Evolutionary conservation across 35 echinoderm and acorn worm species (phyloP), one percentile per base, ranked within the genome.

Genomic region (Acanthaster planci): DNA sequence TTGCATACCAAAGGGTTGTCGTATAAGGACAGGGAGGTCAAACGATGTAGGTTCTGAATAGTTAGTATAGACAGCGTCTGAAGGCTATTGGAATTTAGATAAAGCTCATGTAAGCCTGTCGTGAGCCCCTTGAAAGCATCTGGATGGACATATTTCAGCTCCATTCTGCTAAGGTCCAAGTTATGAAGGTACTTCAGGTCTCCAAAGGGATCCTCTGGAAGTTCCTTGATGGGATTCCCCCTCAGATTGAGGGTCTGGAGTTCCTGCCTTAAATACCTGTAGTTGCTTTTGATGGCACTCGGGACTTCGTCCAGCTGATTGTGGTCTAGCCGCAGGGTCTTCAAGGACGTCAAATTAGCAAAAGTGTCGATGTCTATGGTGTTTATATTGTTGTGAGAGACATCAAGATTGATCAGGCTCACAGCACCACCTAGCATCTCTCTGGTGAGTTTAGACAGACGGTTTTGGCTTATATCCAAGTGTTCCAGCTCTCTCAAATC

Each of bases 1-100:
- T 83, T n/a, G 32, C 81, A 83, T 18, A 36, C 30, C 81, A 51
- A 83, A 5, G 36, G 55, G 38, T 83, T 83, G 5, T 27, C 32
- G 27, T 38, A 1, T 2, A 83, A 31, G 19, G 38, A 60, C 9
- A 83, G 52, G 19, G 31, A 37, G 0, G 10, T 39, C 12, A 83
- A 34, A 4, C 15, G 3, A 18, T 51, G 7, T 5, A 58, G 36
- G 9, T 34, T 17, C 37, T 83, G 29, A 10, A 83, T 36, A 38
- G 81, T 37, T 60, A 27, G 7, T 36, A 18, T 38, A 15, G 53
- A 53, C 1, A 83, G 12, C n/a, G 81, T 83, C 18, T 34, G 34
- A 6, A 83, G 56, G 2, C 0, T 35, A 35, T 83, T 83, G 10
- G 30, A 35, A 38, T 57, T 15, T 1, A 83, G 53, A 22, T 40